These are phyloP conservation scores for Chromis chromis DNA, from an alignment of 2,797 vertebrate species.

Conservation along the genomic window DNA sequence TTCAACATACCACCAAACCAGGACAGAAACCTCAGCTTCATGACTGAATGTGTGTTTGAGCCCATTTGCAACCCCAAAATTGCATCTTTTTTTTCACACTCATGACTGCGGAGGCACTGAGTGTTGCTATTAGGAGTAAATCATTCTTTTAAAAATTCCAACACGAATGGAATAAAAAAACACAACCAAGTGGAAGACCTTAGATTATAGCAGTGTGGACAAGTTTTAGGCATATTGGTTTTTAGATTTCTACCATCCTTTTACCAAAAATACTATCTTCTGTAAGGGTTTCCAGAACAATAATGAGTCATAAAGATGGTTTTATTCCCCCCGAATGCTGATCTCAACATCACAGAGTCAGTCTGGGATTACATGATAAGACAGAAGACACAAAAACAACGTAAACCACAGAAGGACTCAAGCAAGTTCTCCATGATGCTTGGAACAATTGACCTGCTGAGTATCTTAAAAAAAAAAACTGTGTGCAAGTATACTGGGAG, in stretches of 20 bases:
- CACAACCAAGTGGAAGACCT: not conserved
- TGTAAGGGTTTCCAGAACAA: not conserved
- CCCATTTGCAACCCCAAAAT: too few relatives aligned
- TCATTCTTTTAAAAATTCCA: not conserved
- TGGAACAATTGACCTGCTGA: not conserved
- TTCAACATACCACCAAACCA: not conserved
- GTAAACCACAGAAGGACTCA: not conserved
- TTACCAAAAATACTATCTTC: too few relatives aligned
- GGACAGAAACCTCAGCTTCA: not conserved
- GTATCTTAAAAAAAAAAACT: not conserved
- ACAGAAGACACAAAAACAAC: not conserved
- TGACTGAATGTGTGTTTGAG: not conserved
- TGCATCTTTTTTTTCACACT: not conserved
- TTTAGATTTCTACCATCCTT: not conserved
- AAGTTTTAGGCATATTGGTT: not conserved
- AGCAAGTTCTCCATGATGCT: not conserved
- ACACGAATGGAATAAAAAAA: not conserved
- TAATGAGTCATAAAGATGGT: too few relatives aligned
- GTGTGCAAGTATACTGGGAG: not conserved
- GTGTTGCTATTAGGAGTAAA: not conserved
- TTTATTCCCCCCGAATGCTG: too few relatives aligned
- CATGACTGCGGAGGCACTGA: too few relatives aligned
- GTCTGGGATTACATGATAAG: too few relatives aligned
- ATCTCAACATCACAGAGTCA: not conserved
- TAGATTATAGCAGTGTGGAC: not conserved